Conservation (phyloP, 2,113 vertebrate species). For the Phylloscopus whistleri region DNA sequence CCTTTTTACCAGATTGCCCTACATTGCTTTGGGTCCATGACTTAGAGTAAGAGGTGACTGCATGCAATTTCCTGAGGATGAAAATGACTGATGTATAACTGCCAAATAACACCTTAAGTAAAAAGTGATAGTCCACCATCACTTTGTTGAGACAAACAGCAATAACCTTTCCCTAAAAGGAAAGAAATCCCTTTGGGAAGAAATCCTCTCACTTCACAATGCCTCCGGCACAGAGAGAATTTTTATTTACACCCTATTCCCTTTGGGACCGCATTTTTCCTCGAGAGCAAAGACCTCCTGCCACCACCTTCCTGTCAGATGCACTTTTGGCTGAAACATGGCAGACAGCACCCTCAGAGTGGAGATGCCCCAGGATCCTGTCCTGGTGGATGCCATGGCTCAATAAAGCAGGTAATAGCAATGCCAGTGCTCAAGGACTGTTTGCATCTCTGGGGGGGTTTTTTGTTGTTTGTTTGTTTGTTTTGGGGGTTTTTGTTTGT, state of each 20-base stretch:
- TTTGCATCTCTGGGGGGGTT: not conserved
- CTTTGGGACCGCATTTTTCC: not conserved
- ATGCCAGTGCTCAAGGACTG: not conserved
- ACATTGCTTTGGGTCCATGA: not conserved
- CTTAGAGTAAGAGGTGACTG: not conserved
- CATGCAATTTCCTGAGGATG: not conserved
- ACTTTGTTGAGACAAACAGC: not conserved
- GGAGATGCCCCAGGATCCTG: not conserved
- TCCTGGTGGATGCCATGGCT: not conserved
- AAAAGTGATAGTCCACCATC: not conserved
- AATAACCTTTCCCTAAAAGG: not conserved
- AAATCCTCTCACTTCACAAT: not conserved
- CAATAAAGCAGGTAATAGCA: not conserved
- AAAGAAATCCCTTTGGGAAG: not conserved
- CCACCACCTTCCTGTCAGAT: not conserved
- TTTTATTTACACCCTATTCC: not conserved
- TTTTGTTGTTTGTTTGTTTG: too few relatives aligned
- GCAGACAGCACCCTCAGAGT: not conserved
- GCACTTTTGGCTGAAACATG: not conserved
- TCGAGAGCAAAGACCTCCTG: not conserved
- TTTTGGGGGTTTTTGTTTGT: too few relatives aligned
- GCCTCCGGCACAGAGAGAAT: not conserved
- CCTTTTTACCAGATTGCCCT: constrained; percentile 19
- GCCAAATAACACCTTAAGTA: not conserved
- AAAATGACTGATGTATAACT: not conserved